Evolutionary conservation across 1,140 invertebrate genomes (phyloP), one percentile per base, ranked within the genome.

Genomic region (Apis florea): DNA sequence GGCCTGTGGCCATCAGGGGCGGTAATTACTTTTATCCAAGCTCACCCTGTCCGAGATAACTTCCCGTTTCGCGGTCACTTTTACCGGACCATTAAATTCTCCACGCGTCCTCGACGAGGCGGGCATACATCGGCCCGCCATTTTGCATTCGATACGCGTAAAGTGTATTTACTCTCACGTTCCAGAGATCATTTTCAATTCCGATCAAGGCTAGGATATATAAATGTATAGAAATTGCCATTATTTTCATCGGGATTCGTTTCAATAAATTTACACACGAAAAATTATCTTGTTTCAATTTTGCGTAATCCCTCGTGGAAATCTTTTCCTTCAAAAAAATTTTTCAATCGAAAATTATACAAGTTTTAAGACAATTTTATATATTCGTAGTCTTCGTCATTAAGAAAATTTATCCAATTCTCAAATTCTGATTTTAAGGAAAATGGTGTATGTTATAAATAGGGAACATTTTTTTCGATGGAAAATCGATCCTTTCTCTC

Each of bases 71-170:
- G 21, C 24, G 51, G 59, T 24, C 56, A 75, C 70, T 80, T 80
- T 80, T 80, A 58, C 70, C 40, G 11, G 1, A 17, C 24, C 49
- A 67, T 80, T 74, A 80, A 80, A 74, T 67, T 74, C 71, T 12
- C 53, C 6, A 13, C 31, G 47, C 70, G 78, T 66, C 12, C 40
- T 63, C 31, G 17, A 56, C 69, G n/a, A 12, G 24, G 19, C 51
- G 56, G 24, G 77, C 58, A 63, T 63, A 72, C 67, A n/a, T 49
- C 11, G 58, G 1, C 49, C 31, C 21, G n/a, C 69, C 26, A 74
- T 74, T 74, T 80, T 74, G 71, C 71, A 80, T 80, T 74, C 61
- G 71, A 67, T 64, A 31, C 71, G 63, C 54, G 70, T 51, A 1
- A 74, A 51, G 40, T 40, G 61, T 31, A 54, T 74, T 67, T 74